Evolutionary conservation across 2,113 vertebrate species (phyloP).

Genomic region (Polypterus bichir): DNA sequence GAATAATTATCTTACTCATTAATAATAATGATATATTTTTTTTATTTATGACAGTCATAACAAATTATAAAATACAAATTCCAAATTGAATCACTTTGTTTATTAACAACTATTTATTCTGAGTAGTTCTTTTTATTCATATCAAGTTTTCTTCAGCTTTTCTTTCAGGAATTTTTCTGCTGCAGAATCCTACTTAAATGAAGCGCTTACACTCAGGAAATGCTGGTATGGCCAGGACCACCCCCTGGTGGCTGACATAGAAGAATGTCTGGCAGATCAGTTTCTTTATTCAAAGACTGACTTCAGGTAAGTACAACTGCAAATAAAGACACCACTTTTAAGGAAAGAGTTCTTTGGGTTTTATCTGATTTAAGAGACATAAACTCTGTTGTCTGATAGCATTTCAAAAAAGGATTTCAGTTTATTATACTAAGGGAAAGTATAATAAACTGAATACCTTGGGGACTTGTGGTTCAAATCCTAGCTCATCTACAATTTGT

Average conservation of each 20-base stretch:
- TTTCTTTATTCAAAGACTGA: neutral
- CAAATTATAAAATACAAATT: neutral
- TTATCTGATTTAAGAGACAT: neutral
- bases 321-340: neutral
- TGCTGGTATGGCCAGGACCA: constrained; percentile 24
- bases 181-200: constrained; percentile 24
- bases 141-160: constrained; percentile 22
- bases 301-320: neutral
- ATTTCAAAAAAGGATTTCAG: neutral
- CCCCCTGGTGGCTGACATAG: constrained; percentile 26
- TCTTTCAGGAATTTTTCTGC: constrained; percentile 14
- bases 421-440: neutral
- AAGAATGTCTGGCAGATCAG: constrained; percentile 32
- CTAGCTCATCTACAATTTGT: neutral
- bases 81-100: neutral
- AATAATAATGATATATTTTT: neutral
- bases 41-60: constrained; percentile 20
- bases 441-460: neutral
- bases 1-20: neutral
- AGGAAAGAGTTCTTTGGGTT: neutral
- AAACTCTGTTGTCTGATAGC: neutral
- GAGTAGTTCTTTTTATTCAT: constrained; percentile 1
- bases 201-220: constrained; percentile 19
- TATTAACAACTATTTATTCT: neutral
- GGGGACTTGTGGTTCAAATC: neutral